Base-by-base conservation (phyloP, 2,113 vertebrate genomes). In the Climacteris rufus region DNA sequence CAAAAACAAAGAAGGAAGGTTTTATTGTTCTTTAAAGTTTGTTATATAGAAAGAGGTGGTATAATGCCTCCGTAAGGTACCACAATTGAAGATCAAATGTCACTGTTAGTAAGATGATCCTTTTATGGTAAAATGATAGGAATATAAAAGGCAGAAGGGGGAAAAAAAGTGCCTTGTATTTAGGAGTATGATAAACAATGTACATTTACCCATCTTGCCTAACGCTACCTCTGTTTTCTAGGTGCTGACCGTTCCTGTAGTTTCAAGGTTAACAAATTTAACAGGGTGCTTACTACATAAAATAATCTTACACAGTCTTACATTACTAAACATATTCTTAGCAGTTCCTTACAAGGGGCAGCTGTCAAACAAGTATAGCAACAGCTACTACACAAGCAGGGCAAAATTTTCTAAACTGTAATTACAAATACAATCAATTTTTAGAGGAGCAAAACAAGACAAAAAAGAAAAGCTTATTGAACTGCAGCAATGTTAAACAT, bases 211-310 rank as follows among this genome's bases (percentile, higher is more conserved):
- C 61, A 68, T 45, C 53, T 66, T 68, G 59, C 60, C 47, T 64
- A 64, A 94, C 52, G 33, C 59, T 83, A 70, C 59, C 59, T 78
- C 80, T 84, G 39, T 59, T 83, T 91, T 91, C 57, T 82, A 66
- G 74, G 68, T 49, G 65, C 31, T 97, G 92, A 97, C 83, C 93
- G 95, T 89, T 72, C 63, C 63, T 81, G 72, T 24, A 72, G 69
- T 81, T 92, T 95, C 89, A 95, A 95, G 74, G 90, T 83, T 93
- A 87, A 88, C 22, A 1, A 76, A 91, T 96, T 90, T 96, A 95
- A 84, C 65, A 53, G 60, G 31, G 21, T 72, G 47, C 76, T 89
- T 71, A 59, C 79, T 91, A 64, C 61, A 79, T 86, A 57, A 79
- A 91, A 92, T 47, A 82, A 87, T 82, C 70, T 94, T 85, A 93